These are phyloP conservation scores for Tamias sibiricus DNA, from an alignment of 2,113 vertebrate species.

Conservation along the genomic window DNA sequence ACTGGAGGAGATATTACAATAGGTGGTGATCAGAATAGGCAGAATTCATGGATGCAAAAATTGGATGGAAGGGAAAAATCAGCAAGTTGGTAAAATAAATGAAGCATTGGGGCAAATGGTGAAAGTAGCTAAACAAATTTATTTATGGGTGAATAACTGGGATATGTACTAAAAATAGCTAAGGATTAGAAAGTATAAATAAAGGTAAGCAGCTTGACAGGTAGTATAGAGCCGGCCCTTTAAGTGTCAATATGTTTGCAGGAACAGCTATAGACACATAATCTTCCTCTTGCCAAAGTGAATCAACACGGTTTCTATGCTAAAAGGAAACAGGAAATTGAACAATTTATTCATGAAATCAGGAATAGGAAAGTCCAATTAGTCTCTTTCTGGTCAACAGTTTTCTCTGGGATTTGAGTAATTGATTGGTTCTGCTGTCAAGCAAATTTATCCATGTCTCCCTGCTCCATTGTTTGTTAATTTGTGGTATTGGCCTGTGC, in stretches of 20 bases:
- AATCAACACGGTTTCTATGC: neutral
- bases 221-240: neutral
- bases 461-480: neutral
- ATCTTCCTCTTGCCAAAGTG: neutral
- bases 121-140: neutral
- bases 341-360: neutral
- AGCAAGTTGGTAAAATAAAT: neutral
- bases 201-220: no score
- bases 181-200: neutral
- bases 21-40: neutral
- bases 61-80: neutral
- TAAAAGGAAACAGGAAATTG: conserved; percentile 2
- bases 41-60: neutral
- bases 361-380: neutral
- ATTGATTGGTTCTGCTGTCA: neutral
- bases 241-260: neutral
- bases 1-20: neutral
- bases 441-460: neutral
- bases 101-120: neutral
- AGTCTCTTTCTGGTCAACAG: neutral
- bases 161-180: neutral
- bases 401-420: neutral
- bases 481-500: neutral
- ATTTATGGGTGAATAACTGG: neutral
- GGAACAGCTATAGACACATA: neutral